Conservation (phyloP, 2,113 vertebrate genomes). For the Brevimyrus niger region DNA sequence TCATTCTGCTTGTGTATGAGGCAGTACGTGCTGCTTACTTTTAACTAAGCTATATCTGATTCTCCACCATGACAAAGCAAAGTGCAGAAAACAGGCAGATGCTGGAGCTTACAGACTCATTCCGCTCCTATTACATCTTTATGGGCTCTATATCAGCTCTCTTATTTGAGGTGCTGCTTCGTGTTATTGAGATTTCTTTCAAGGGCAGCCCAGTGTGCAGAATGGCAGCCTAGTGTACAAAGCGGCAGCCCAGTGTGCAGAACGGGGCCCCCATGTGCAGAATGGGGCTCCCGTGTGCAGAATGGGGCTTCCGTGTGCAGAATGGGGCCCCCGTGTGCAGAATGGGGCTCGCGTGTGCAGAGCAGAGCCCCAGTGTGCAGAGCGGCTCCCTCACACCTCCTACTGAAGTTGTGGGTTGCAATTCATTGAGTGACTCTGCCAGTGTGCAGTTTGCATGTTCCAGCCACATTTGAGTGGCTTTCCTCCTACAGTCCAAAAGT, state of each 20-base stretch:
- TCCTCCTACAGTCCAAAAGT: background rate
- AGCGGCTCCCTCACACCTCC: too few relatives aligned
- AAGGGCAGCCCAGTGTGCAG: background rate
- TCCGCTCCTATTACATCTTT: background rate
- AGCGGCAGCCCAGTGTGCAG: background rate
- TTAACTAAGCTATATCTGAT: background rate
- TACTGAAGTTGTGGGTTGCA: background rate
- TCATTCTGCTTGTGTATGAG: background rate
- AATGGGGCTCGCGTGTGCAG: rapidly evolving
- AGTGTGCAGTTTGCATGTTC: background rate
- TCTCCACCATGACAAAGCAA: background rate
- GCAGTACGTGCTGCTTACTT: background rate
- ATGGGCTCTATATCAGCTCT: background rate
- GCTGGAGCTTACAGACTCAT: background rate
- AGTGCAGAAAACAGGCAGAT: background rate
- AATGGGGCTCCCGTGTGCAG: background rate
- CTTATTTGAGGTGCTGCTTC: background rate
- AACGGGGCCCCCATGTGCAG: background rate
- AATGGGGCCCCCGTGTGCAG: background rate
- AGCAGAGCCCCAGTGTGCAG: background rate
- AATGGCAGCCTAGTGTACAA: rapidly evolving
- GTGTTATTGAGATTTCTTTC: background rate
- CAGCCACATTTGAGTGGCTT: background rate
- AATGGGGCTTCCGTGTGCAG: background rate
- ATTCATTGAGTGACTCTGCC: background rate